Percentiles rank a stretch among this genome's conserved stretches.
Evolutionary conservation across 1,140 invertebrate species (phyloP).

Genomic region (Pseudomyrmex flavicornis): DNA sequence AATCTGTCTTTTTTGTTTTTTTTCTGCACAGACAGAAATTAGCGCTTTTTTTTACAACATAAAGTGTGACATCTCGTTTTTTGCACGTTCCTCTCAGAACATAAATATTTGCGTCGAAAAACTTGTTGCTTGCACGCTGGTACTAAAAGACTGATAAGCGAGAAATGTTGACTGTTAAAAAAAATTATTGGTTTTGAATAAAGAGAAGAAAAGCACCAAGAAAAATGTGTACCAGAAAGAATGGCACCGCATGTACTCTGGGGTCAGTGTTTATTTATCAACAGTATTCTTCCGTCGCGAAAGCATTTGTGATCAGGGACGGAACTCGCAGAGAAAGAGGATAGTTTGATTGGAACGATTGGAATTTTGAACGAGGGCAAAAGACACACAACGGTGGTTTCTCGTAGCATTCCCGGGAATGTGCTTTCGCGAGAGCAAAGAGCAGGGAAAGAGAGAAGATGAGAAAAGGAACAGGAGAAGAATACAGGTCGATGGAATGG

Average conservation of each 20-base stretch:
- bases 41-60: too few relatives aligned
- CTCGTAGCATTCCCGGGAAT: constrained; percentile 34
- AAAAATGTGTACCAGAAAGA: too few relatives aligned
- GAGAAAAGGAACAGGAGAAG: constrained; percentile 15
- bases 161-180: not conserved
- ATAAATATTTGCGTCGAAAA: too few relatives aligned
- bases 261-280: not conserved
- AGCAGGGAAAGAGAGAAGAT: constrained; percentile 13
- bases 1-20: too few relatives aligned
- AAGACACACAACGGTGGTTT: constrained; percentile 33
- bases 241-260: not conserved
- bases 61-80: too few relatives aligned
- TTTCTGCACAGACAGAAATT: too few relatives aligned
- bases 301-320: not conserved
- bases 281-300: not conserved
- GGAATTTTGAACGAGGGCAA: constrained; percentile 55
- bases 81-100: too few relatives aligned
- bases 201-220: not conserved
- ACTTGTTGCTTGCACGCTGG: too few relatives aligned
- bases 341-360: constrained; percentile 6
- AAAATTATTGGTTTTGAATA: not conserved
- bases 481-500: constrained; percentile 65
- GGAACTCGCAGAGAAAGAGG: not conserved
- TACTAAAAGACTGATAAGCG: too few relatives aligned
- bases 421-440: constrained; percentile 33